phyloP scores from a whole-genome alignment of 2,888 invertebrate species.

The Heliothis peltigera region DNA sequence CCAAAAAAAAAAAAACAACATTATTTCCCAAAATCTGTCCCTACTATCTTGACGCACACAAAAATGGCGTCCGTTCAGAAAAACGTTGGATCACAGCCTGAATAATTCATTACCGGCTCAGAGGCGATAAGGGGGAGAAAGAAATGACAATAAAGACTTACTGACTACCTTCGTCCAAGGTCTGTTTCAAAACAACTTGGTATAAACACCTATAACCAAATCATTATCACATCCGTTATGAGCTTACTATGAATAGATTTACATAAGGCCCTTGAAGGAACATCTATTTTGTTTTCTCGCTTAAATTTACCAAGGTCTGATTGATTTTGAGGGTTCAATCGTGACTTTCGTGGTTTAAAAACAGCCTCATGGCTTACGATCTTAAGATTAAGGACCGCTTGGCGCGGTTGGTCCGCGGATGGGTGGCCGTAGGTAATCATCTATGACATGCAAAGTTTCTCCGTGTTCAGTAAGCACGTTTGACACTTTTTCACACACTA shows the following conservation, averaged over 20 bases:
- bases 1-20: not conserved
- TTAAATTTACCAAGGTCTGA: not conserved
- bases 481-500: too few relatives aligned
- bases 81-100: constrained; percentile 72
- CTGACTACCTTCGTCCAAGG: constrained; percentile 47
- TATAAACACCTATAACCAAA: constrained; percentile 9
- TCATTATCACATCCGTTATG: constrained; percentile 31
- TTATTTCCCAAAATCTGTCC: constrained; percentile 1
- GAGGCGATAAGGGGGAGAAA: constrained; percentile 67
- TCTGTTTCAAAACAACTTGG: constrained; percentile 48
- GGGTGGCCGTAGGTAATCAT: too few relatives aligned
- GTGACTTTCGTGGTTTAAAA: too few relatives aligned
- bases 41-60: constrained; percentile 36
- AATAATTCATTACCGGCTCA: constrained; percentile 77
- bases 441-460: too few relatives aligned
- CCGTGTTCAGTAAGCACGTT: too few relatives aligned
- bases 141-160: constrained; percentile 69
- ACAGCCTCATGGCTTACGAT: too few relatives aligned
- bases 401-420: too few relatives aligned
- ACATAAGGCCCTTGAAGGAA: not conserved
- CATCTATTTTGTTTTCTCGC: not conserved
- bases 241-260: constrained; percentile 39
- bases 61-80: constrained; percentile 67
- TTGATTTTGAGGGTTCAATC: too few relatives aligned
- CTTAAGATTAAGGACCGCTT: too few relatives aligned